Base-by-base conservation (phyloP, 2,888 invertebrate genomes). In the Chaitophorus viminalis region DNA sequence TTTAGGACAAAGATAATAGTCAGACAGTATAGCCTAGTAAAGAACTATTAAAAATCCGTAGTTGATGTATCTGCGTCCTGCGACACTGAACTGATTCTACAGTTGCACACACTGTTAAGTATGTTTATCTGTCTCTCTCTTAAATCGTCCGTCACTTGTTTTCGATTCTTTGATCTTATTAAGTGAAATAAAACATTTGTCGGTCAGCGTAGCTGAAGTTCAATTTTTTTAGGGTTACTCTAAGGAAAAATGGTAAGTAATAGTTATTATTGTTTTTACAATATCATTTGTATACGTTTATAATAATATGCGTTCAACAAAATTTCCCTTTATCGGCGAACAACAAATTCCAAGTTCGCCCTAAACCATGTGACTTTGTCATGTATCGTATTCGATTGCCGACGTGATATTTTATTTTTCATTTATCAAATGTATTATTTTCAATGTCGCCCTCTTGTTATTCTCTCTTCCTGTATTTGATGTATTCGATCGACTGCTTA, bases 301-400 rank as follows among this genome's bases (percentile, higher is more conserved):
- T 29, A 60, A 11, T 29, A 17, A 39, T 65, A 1, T 17, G 6
- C 18, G 14, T 46, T 33, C 21, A 9, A 9, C 6, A 0, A 25
- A 21, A 14, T 3, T 1, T 8, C 6, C 21, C 0, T 60, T n/a
- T 2, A 14, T 18, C 25, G 36, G 1, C 29, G 5, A 36, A 52
- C 3, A 5, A 11, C 65, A 18, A 21, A 18, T 25, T 2, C 1
- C 21, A 52, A 25, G 31, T 29, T 74, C 68, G 52, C 52, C 31
- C 8, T 31, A 72, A 79, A 87, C 79, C 86, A 87, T 87, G 86
- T 81, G 74, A 46, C 31, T 60, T 72, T 83, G 39, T 11, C 11
- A 25, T 39, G 14, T 54, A 72, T 60, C 31, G 14, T 54, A 72
- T 60, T 29, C 33, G 8, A 54, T 72, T 65, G 31, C 25, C 29